Base-by-base conservation (phyloP, 2,113 vertebrate species). In the Thomomys bottae region DNA sequence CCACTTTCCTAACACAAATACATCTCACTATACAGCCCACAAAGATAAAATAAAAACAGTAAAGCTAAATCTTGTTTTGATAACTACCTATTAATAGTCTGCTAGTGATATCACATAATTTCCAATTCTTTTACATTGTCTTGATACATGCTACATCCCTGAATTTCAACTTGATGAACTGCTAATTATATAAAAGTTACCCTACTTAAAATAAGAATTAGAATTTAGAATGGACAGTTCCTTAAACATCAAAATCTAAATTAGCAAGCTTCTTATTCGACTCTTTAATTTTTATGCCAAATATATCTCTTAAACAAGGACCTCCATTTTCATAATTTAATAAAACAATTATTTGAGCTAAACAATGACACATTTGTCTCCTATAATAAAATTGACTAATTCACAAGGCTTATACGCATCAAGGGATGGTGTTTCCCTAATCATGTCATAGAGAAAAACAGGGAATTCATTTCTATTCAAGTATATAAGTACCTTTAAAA, bases 321-420 rank as follows among this genome's bases (percentile, higher is more conserved):
- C 6, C 21, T 80, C 83, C 2, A 92, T 84, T 92, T 89, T 90
- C 54, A 45, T 66, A 88, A 90, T 92, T 92, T 77, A 88, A 93
- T 64, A 82, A 92, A 92, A 79, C 14, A 76, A 42, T 84, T 42
- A 89, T 14, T 49, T 79, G 81, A 82, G 28, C 36, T 83, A 76
- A 76, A 61, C 7, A 79, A 10, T 18, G 2, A 15, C 54, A 67
- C 11, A 82, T 78, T 34, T 85, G 34, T n/a, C 28, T 59, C 11
- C 28, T 63, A 36, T 61, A 88, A 36, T n/a, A 76, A 92, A 63
- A 75, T 38, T 57, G 64, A 90, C 5, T 68, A 67, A 17, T n/a
- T 30, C n/a, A 68, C 42, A 79, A 9, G 23, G 59, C 70, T 92
- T 36, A 57, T 70, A 78, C 38, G 30, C 21, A 92, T 82, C 64